Evolutionary conservation across 2,113 vertebrate species (phyloP).

Genomic region (Planiliza haematocheilus): DNA sequence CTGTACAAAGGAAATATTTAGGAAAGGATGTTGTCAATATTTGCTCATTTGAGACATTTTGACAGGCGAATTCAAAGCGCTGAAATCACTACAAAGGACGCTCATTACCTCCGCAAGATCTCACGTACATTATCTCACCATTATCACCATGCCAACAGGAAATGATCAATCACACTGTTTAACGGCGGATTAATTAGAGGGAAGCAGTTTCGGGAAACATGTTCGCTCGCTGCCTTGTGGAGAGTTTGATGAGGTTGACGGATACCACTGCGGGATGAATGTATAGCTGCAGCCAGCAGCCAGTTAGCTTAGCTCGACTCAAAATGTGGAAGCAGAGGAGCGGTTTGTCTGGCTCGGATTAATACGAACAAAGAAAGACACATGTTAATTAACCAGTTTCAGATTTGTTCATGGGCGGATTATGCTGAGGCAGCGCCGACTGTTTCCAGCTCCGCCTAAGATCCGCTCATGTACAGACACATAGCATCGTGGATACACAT

Average conservation of each 20-base stretch:
- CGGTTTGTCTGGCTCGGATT: not conserved
- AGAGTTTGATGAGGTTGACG: too few relatives aligned
- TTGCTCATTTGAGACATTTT: constrained; percentile 47
- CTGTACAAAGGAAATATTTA: constrained; percentile 62
- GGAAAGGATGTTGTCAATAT: constrained; percentile 36
- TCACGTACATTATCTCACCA: too few relatives aligned
- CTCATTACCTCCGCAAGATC: constrained; percentile 12
- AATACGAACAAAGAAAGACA: not conserved
- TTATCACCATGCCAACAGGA: not conserved
- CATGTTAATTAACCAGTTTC: not conserved
- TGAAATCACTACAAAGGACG: not conserved
- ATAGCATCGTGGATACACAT: too few relatives aligned
- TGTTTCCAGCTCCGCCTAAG: too few relatives aligned
- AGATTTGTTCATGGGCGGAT: not conserved
- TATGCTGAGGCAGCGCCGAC: not conserved
- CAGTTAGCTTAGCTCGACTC: constrained; percentile 17
- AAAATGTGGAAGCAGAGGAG: not conserved
- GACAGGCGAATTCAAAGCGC: constrained; percentile 4
- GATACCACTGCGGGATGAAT: too few relatives aligned
- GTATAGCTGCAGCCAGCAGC: constrained; percentile 7
- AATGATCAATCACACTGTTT: not conserved
- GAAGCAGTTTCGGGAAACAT: not conserved
- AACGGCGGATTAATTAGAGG: not conserved
- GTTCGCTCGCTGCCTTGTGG: not conserved
- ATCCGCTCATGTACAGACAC: too few relatives aligned